Evolutionary conservation across 2,888 invertebrate species (phyloP).

Genomic region (Eupithecia pulchellata): DNA sequence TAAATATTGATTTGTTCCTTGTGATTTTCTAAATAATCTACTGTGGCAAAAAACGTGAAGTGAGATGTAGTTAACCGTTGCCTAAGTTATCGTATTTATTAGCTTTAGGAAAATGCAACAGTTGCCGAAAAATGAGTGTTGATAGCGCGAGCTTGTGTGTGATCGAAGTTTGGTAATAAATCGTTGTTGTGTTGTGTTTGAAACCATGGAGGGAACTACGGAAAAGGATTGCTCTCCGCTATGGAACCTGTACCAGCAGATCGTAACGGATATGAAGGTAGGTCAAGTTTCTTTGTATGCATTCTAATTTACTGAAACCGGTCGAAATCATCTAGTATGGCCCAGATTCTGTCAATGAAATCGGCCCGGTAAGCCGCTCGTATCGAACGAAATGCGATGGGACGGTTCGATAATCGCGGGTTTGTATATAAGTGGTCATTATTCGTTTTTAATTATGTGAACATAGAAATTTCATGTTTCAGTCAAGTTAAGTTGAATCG

Average conservation of each 20-base stretch:
- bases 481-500: background rate
- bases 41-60: constrained; percentile 57
- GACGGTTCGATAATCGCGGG: constrained; percentile 45
- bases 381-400: constrained; percentile 58
- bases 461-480: background rate
- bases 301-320: constrained; percentile 40
- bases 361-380: constrained; percentile 63
- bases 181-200: constrained; percentile 64
- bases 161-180: constrained; percentile 65
- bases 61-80: constrained; percentile 74
- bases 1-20: constrained; percentile 83
- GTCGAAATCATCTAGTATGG: constrained; percentile 48
- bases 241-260: constrained; percentile 97
- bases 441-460: constrained; percentile 24
- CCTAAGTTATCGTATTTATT: constrained; percentile 47
- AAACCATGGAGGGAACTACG: constrained; percentile 88
- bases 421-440: constrained; percentile 38
- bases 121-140: constrained; percentile 59
- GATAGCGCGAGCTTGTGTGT: constrained; percentile 66
- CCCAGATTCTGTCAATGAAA: constrained; percentile 59
- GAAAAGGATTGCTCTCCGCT: constrained; percentile 95
- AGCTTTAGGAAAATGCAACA: constrained; percentile 71
- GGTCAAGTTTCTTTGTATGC: constrained; percentile 59
- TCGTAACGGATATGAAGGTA: constrained; percentile 99
- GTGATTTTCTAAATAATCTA: constrained; percentile 55